Conservation (phyloP, 2,888 invertebrate genomes). For the Blera fallax region DNA sequence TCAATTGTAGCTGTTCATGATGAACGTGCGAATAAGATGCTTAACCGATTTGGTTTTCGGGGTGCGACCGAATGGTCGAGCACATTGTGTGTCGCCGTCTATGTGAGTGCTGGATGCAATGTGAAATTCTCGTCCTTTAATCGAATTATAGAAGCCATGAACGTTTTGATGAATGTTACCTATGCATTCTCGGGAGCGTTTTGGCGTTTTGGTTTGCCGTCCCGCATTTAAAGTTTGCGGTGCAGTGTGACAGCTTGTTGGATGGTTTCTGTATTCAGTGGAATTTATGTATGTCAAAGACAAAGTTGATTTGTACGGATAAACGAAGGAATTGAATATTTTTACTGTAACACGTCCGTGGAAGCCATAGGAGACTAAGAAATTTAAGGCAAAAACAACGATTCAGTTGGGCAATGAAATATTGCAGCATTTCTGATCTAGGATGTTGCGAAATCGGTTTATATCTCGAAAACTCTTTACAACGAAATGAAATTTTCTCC, state of each 20-base stretch:
- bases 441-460: too few species aligned
- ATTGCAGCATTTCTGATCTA: too few species aligned
- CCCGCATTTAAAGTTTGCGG: neutral
- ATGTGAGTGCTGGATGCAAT: neutral
- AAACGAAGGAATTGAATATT: too few species aligned
- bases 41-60: conserved; percentile 5
- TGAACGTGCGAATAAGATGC: conserved; percentile 55
- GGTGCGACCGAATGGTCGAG: neutral
- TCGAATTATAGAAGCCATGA: neutral
- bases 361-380: too few species aligned
- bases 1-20: conserved; percentile 27
- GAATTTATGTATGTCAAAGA: neutral
- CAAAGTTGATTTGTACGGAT: too few species aligned
- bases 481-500: too few species aligned
- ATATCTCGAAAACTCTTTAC: too few species aligned
- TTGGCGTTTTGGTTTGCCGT: neutral
- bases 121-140: neutral
- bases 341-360: too few species aligned
- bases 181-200: neutral
- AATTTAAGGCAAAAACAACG: too few species aligned
- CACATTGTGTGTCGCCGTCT: neutral
- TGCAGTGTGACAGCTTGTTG: neutral
- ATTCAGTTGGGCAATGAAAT: too few species aligned
- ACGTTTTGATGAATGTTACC: neutral
- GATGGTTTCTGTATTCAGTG: neutral